Conservation (phyloP, 2,797 vertebrate genomes). For the Crocodylus rhombifer region DNA sequence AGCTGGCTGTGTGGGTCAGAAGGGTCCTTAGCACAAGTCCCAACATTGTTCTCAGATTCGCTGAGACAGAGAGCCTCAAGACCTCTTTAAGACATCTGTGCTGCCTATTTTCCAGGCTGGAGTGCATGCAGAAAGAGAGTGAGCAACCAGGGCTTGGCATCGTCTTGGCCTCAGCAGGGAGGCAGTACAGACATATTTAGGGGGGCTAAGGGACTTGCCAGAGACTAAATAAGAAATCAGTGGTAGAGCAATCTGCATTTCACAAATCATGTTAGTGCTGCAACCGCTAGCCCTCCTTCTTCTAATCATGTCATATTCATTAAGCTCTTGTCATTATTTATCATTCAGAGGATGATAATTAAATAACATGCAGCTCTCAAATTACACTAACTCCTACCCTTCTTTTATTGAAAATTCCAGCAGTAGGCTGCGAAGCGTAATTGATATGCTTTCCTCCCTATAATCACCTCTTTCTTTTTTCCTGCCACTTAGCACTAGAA, state of each 20-base stretch:
- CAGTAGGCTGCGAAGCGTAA: not conserved
- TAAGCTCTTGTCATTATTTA: rapidly evolving
- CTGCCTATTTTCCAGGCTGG: no score
- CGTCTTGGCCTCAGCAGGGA: no score
- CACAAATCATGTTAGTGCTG: not conserved
- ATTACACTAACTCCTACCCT: not conserved
- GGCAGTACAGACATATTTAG: no score
- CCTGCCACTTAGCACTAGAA: not conserved
- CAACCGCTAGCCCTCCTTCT: not conserved
- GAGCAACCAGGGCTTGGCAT: no score
- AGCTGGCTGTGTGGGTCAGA: no score
- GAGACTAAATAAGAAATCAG: not conserved
- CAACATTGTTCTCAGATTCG: no score
- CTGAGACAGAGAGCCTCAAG: no score
- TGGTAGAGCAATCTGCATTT: not conserved
- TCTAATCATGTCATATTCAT: rapidly evolving
- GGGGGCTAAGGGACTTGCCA: not conserved
- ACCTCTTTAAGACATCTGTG: no score
- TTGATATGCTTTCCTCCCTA: not conserved
- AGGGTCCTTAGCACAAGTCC: no score
- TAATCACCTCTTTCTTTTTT: not conserved
- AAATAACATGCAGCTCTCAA: not conserved
- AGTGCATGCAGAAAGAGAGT: no score
- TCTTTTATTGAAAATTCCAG: rapidly evolving
- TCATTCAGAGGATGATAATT: not conserved